Conservation (phyloP, 2,113 vertebrate genomes). For the Puffinus mauretanicus region DNA sequence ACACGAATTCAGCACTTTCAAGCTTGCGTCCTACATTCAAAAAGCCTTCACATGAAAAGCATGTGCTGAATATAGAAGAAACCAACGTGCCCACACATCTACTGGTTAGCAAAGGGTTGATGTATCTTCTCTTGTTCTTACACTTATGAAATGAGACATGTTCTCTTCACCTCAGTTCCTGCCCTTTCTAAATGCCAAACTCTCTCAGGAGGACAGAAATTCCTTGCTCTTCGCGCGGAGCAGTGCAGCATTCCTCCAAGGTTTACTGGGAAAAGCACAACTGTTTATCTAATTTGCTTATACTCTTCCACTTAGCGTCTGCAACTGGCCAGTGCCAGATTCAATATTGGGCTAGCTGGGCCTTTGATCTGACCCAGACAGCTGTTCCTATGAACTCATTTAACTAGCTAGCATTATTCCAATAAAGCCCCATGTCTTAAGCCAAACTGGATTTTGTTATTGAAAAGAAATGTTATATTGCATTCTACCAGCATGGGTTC, state of each 20-base stretch:
- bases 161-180: neutral
- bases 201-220: neutral
- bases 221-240: neutral
- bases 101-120: neutral
- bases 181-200: neutral
- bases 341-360: neutral
- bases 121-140: neutral
- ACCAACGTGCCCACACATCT: neutral
- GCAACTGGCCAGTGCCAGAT: neutral
- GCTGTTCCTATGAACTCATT: neutral
- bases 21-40: conserved; percentile 15
- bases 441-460: neutral
- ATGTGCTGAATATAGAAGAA: conserved; percentile 13
- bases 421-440: neutral
- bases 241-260: neutral
- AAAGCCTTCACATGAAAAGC: conserved; percentile 2
- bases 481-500: neutral
- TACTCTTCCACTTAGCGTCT: neutral
- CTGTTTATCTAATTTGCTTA: neutral
- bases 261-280: neutral
- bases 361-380: neutral
- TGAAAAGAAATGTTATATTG: neutral
- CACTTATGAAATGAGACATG: neutral
- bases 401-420: neutral
- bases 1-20: conserved; percentile 1